Conservation (phyloP, 2,888 invertebrate species). For the Phyto melanocephala region DNA sequence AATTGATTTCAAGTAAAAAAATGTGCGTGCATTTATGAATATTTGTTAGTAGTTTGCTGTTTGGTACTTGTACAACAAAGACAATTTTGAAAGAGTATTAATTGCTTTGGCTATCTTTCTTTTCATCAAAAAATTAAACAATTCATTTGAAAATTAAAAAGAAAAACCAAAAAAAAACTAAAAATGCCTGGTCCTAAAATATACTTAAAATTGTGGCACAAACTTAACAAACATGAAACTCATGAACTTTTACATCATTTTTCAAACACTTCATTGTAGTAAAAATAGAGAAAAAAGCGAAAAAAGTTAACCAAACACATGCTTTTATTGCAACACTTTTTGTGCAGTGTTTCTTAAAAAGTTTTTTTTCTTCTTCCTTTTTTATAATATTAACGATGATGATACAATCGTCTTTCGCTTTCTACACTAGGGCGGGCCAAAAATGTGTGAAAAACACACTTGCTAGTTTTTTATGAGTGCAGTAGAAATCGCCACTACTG, state of each 20-base stretch:
- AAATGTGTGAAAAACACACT: too few species aligned
- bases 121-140: neutral
- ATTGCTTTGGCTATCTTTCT: neutral
- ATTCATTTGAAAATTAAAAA: too few species aligned
- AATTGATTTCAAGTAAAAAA: constrained; percentile 13
- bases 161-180: neutral
- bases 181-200: too few species aligned
- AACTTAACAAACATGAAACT: constrained; percentile 6
- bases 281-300: neutral
- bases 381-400: constrained; percentile 35
- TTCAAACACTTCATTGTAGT: constrained; percentile 1
- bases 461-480: too few species aligned
- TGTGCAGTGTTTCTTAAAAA: neutral
- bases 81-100: neutral
- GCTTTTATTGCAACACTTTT: neutral
- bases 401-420: constrained; percentile 29
- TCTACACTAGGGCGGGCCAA: too few species aligned
- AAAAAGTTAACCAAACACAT: neutral
- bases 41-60: too few species aligned
- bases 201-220: neutral
- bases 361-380: constrained; percentile 2
- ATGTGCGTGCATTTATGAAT: too few species aligned
- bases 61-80: too few species aligned
- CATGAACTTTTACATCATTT: constrained; percentile 28
- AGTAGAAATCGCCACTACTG: too few species aligned